Base-by-base conservation (phyloP, 2,888 invertebrate genomes). In the Punctoribates punctum region DNA sequence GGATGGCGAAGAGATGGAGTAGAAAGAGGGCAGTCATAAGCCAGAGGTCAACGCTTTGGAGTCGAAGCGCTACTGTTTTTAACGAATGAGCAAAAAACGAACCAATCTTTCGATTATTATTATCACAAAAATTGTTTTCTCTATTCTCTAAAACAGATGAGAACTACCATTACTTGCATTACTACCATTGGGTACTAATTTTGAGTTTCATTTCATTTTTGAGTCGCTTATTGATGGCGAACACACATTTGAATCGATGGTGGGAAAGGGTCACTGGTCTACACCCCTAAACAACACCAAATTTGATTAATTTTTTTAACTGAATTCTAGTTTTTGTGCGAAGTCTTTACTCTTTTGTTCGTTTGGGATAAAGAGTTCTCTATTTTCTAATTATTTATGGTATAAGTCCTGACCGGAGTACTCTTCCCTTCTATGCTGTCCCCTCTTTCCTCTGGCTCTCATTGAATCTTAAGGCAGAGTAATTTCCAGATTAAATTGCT, bases 271-370 rank as follows among this genome's bases (percentile, higher is more conserved):
- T 70, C 70, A 70, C n/a, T 25, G 23, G 70, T 46, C 17, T 46
- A 38, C 70, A 42, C 70, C 70, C 29, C 42, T 13, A 46, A 42
- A 38, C 70, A 42, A 38, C 70, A 70, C 70, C 70, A 70, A 70
- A 70, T 70, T 70, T 70, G 70, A 70, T 70, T 70, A 70, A 70
- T 70, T 70, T 70, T 70, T 38, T 70, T 4, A n/a, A 20, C 70
- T 20, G 25, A 34, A 11, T 23, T 11, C 42, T 2, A 15, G 6
- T 34, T 65, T 29, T 65, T 65, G 62, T 65, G 34, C 15, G n/a
- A 8, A 42, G 23, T 48, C 46, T 48, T 48, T 48, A 48, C 46
- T 70, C 70, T 70, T 70, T 70, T 70, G 70, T 70, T 46, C 23
- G 42, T 70, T 70, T 70, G 5, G 42, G 20, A 42, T 20, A 20